Percentiles rank a stretch among this genome's conserved stretches.
phyloP scores from a whole-genome alignment of 2,888 invertebrate species.

The Monochamus alternatus region DNA sequence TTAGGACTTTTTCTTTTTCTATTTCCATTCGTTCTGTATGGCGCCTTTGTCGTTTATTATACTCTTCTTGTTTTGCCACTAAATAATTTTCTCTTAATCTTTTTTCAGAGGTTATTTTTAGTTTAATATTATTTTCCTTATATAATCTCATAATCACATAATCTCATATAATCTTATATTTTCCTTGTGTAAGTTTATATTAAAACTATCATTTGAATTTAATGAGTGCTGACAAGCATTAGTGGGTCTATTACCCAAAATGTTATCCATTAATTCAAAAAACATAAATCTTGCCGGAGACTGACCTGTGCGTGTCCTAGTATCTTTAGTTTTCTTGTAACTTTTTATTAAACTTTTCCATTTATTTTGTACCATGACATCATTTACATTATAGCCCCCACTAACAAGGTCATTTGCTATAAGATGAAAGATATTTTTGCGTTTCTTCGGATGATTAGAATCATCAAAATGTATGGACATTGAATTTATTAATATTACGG shows the following conservation, averaged over 20 bases:
- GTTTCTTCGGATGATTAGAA: conserved; percentile 1
- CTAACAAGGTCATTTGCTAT: background rate
- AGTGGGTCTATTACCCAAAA: conserved; percentile 10
- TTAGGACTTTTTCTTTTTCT: background rate
- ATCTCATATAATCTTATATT: too few species aligned
- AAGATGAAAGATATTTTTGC: background rate
- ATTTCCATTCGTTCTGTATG: background rate
- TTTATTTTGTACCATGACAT: background rate
- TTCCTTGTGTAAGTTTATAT: conserved; percentile 8
- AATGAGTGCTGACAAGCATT: conserved; percentile 4
- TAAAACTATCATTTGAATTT: conserved; percentile 10
- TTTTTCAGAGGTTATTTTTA: background rate
- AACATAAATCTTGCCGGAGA: conserved; percentile 12
- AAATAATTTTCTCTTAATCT: conserved; percentile 11
- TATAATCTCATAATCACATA: too few species aligned
- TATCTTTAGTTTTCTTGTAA: background rate
- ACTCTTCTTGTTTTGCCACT: conserved; percentile 6
- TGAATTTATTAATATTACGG: too few species aligned
- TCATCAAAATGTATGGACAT: too few species aligned
- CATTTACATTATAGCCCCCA: background rate
- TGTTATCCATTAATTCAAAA: conserved; percentile 7
- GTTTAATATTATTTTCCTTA: conserved; percentile 4
- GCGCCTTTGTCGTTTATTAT: conserved; percentile 11
- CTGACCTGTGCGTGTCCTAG: background rate
- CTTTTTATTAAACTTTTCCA: background rate